Conservation (phyloP, 2,888 invertebrate genomes). For the Chymomyza caudatula region DNA sequence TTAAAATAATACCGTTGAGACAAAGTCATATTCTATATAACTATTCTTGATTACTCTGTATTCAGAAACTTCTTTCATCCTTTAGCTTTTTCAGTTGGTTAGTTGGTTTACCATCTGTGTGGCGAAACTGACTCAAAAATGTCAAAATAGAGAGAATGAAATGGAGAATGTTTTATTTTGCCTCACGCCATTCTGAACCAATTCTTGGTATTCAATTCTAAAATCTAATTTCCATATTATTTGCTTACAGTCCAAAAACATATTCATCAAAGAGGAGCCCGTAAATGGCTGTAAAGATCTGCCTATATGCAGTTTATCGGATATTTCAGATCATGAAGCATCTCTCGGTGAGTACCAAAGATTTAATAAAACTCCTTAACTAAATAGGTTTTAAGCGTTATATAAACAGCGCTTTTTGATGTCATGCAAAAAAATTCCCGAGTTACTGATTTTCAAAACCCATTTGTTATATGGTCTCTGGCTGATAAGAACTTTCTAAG, state of each 20-base stretch:
- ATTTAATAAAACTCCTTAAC: background rate
- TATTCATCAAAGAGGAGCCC: conserved; percentile 77
- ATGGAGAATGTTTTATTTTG: no score
- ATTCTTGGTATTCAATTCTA: no score
- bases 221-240: background rate
- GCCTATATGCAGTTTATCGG: conserved; percentile 93
- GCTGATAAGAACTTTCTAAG: conserved; percentile 69
- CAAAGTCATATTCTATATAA: no score
- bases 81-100: no score
- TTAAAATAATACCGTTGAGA: no score
- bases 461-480: conserved; percentile 9
- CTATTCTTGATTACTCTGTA: no score
- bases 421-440: background rate
- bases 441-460: conserved; percentile 18
- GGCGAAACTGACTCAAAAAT: no score
- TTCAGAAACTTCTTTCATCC: no score
- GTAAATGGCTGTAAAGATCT: conserved; percentile 85
- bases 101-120: no score
- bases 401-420: background rate
- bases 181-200: no score
- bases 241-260: conserved; percentile 68
- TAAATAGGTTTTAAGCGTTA: background rate
- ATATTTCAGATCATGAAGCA: conserved; percentile 93
- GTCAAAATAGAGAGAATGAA: no score
- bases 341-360: conserved; percentile 87